Base-by-base conservation (phyloP, 30 jellyfish, hydroid and myxozoan genomes). In the Aurelia coerulea region DNA sequence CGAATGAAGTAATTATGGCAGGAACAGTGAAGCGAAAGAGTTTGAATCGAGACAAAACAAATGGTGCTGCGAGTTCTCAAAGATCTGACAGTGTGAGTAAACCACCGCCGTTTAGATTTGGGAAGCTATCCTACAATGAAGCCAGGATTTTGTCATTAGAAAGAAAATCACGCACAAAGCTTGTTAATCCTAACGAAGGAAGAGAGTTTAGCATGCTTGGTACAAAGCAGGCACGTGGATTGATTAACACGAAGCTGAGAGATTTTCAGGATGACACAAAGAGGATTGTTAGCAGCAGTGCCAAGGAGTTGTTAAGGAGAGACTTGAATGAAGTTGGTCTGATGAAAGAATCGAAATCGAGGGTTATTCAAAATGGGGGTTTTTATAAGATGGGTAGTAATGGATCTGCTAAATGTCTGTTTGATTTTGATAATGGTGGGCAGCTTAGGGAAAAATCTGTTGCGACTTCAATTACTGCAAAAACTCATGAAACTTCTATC, bases 91-190 rank as follows among this genome's bases (percentile, higher is more conserved):
- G 50, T 15, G 18, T n/a, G 1, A 42, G 53, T 23, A 84, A 84
- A 63, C 88, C 87, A n/a, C 93, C 75, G 39, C 93, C 93, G 33
- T 84, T 84, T 64, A 50, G 93, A 63, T 84, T 84, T 60, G 93
- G 93, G 16, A 84, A 84, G 56, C 0, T 84, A 39, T 15, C 93
- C 3, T 53, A 74, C 74, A 73, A 65, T 51, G 93, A 84, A 17
- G 75, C 80, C 18, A 74, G 67, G 17, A 11, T 67, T 42, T 53
- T 62, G 2, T 84, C 93, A 17, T 39, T 63, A 39, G 93, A 60
- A 16, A 54, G 34, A 54, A 73, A 41, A 34, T 17, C 66, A 49
- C 42, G 82, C 42, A 35, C 23, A 10, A 51, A 15, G 59, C 62
- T 50, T 10, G 63, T 19, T 56, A 53, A 10, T 23, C 12, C 70